These are phyloP conservation scores for Paragorgia papillata DNA, from an alignment of 92 coral and sea anemone genomes.

Conservation along the genomic window DNA sequence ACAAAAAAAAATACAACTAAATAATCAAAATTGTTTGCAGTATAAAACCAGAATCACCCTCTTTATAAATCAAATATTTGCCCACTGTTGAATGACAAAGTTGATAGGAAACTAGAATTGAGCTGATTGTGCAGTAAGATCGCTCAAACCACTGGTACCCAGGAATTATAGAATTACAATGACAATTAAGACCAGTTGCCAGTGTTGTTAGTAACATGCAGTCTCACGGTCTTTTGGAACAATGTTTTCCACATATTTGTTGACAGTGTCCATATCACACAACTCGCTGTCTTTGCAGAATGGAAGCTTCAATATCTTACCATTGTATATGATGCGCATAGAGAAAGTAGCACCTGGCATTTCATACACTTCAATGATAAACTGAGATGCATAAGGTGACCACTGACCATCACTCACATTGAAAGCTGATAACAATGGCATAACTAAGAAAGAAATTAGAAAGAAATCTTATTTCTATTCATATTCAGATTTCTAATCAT, in stretches of 20 bases:
- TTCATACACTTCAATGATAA: constrained; percentile 75
- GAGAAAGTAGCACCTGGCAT: constrained; percentile 51
- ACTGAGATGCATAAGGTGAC: constrained; percentile 88
- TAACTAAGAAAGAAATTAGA: constrained; percentile 50
- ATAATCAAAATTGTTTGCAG: no score
- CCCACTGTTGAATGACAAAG: no score
- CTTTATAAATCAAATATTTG: no score
- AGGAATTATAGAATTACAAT: no score
- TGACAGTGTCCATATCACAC: constrained; percentile 70
- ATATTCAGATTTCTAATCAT: no score
- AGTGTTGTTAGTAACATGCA: constrained; percentile 55
- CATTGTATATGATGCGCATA: constrained; percentile 78
- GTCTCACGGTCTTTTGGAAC: constrained; percentile 61
- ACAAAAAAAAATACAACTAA: no score
- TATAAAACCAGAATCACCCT: no score
- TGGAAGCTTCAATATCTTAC: constrained; percentile 64
- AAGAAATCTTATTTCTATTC: no score
- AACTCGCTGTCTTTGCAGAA: constrained; percentile 72
- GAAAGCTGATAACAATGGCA: constrained; percentile 75
- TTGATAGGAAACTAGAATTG: no score
- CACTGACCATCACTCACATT: constrained; percentile 77
- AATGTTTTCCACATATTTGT: constrained; percentile 58
- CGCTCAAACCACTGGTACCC: no score
- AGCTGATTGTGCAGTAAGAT: no score
- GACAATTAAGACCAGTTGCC: no score